phyloP scores from a whole-genome alignment of 1,140 invertebrate genomes.

The Drosophila kikkawai region DNA sequence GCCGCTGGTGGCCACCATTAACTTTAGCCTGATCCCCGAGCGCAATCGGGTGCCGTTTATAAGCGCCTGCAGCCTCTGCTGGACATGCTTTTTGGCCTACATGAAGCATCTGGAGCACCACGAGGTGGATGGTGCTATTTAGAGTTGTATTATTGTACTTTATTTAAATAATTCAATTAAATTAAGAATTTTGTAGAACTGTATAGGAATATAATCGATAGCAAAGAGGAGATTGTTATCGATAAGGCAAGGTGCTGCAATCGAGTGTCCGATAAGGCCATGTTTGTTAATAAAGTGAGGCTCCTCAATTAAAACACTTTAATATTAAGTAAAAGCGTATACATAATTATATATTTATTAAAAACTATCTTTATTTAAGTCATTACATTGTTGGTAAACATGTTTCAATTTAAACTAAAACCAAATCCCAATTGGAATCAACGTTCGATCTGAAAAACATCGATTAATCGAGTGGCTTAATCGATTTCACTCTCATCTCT shows the following conservation, averaged over 20 bases:
- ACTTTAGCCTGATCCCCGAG: constrained; percentile 91
- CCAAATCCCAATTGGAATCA: background rate
- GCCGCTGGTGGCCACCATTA: constrained; percentile 93
- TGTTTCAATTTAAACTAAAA: background rate
- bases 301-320: too few species aligned
- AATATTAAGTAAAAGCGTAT: too few species aligned
- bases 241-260: background rate
- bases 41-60: constrained; percentile 93
- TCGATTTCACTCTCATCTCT: constrained; percentile 7
- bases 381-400: too few species aligned
- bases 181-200: background rate
- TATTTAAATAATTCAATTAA: background rate
- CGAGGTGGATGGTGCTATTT: constrained; percentile 65
- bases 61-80: constrained; percentile 92
- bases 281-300: background rate
- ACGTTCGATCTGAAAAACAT: background rate
- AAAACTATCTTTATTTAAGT: too few species aligned
- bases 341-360: too few species aligned
- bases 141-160: background rate
- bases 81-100: constrained; percentile 95
- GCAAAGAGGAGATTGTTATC: background rate
- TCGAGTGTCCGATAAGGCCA: background rate
- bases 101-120: constrained; percentile 91
- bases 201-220: background rate
- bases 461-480: background rate